These are phyloP conservation scores for Eudyptes chrysolophus DNA, from an alignment of 2,113 vertebrate species.

Conservation along the genomic window DNA sequence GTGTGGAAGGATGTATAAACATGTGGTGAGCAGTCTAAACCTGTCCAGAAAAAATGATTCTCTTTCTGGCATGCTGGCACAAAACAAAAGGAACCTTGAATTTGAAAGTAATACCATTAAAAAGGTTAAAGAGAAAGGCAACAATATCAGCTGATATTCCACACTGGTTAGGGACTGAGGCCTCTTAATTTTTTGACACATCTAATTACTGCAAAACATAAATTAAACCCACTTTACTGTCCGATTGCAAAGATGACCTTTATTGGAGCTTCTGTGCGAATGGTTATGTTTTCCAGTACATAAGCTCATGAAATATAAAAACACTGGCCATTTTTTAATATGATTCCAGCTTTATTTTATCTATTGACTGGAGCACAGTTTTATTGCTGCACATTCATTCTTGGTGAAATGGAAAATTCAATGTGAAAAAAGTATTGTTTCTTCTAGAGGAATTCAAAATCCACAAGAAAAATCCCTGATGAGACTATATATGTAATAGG, in stretches of 20 bases:
- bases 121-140: background rate
- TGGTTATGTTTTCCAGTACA: background rate
- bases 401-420: background rate
- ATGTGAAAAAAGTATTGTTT: background rate
- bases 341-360: background rate
- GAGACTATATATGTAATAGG: background rate
- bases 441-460: background rate
- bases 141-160: background rate
- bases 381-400: background rate
- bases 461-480: background rate
- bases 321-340: background rate
- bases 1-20: background rate
- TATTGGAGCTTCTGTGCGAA: background rate
- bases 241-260: background rate
- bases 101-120: background rate
- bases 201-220: background rate
- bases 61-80: background rate
- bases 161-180: background rate
- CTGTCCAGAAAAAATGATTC: background rate
- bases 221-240: background rate
- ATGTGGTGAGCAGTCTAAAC: background rate
- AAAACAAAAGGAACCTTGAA: background rate
- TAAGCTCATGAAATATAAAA: background rate
- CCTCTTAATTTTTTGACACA: background rate
- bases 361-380: background rate